Evolutionary conservation across 2,888 invertebrate species (phyloP).

Genomic region (Camponotus fellah): DNA sequence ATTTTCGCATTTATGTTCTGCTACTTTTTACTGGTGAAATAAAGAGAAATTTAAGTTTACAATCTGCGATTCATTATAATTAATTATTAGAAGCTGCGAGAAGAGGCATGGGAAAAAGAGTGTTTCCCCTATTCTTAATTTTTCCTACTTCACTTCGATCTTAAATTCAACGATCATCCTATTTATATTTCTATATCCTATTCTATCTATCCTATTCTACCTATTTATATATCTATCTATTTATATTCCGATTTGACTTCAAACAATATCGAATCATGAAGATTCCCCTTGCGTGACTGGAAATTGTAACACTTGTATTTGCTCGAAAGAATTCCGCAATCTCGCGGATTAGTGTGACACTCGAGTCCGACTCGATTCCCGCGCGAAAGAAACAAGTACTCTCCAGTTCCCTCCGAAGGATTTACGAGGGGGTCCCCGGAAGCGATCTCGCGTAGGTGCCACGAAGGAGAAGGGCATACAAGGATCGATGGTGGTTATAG

Average conservation of each 20-base stretch:
- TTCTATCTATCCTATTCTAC: too few relatives aligned
- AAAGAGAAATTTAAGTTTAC: neutral
- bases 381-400: slow-evolving; percentile 15
- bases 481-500: slow-evolving; percentile 71
- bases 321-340: slow-evolving; percentile 12
- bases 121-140: neutral
- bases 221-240: too few relatives aligned
- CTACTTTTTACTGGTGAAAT: neutral
- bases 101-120: neutral
- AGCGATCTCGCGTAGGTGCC: slow-evolving; percentile 58
- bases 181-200: neutral
- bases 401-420: slow-evolving; percentile 24
- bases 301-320: neutral
- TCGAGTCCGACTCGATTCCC: slow-evolving; percentile 23
- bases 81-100: neutral
- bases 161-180: neutral
- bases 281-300: neutral
- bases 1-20: too few relatives aligned
- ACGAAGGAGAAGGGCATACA: slow-evolving; percentile 57
- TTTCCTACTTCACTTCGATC: neutral
- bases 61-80: neutral
- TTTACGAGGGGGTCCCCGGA: slow-evolving; percentile 40
- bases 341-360: slow-evolving; percentile 16
- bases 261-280: neutral
- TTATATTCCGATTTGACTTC: neutral